A percentile compares a stretch with the other conserved stretches of the same genome.
phyloP scores from a whole-genome alignment of 2,888 invertebrate genomes.

The Ophonus ardosiacus region DNA sequence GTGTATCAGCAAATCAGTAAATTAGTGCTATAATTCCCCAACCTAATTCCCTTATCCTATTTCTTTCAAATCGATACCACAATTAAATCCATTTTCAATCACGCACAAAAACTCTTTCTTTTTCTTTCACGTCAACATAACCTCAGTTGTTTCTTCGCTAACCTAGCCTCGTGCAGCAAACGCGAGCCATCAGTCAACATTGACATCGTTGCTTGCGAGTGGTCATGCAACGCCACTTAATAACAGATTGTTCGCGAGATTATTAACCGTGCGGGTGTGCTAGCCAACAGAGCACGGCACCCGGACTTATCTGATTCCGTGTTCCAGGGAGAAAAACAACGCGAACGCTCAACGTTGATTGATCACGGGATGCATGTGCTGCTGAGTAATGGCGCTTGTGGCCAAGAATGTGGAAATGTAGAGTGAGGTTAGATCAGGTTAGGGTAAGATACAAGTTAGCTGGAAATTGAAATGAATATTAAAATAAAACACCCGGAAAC shows the following conservation, averaged over 20 bases:
- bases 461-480: too few species aligned
- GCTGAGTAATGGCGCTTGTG: slow-evolving; percentile 56
- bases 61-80: too few species aligned
- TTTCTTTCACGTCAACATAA: too few species aligned
- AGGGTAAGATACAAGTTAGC: too few species aligned
- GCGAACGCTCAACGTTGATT: slow-evolving; percentile 60
- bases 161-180: slow-evolving; percentile 16
- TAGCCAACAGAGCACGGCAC: slow-evolving; percentile 23
- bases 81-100: too few species aligned
- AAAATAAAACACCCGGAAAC: too few species aligned
- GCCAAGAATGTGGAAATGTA: neutral
- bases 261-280: slow-evolving; percentile 45
- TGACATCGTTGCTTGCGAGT: slow-evolving; percentile 43
- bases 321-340: slow-evolving; percentile 46
- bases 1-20: too few species aligned
- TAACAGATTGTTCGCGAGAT: slow-evolving; percentile 63
- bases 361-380: slow-evolving; percentile 62
- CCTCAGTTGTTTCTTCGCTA: too few species aligned
- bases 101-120: too few species aligned
- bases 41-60: too few species aligned
- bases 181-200: slow-evolving; percentile 56
- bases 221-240: slow-evolving; percentile 63
- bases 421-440: too few species aligned
- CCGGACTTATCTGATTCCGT: slow-evolving; percentile 59
- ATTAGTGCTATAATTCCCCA: too few species aligned